Evolutionary conservation across 1,140 invertebrate genomes (phyloP).

Genomic region (Cydia fagiglandana): DNA sequence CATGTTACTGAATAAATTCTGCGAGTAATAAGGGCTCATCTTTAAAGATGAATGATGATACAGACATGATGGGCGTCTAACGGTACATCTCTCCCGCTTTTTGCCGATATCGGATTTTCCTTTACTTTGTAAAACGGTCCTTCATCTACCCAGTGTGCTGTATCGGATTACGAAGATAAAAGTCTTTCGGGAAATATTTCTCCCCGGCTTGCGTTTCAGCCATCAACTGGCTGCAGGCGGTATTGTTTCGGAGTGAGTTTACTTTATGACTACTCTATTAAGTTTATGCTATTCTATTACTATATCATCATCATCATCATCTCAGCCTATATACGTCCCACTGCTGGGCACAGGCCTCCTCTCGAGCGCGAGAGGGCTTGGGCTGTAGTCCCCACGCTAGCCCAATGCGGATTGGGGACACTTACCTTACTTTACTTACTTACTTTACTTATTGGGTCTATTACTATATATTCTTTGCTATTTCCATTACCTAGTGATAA

Average conservation of each 20-base stretch:
- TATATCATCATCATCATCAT: too few species aligned
- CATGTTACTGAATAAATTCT: conserved; percentile 18
- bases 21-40: conserved; percentile 9
- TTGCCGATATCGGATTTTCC: conserved; percentile 38
- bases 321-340: too few species aligned
- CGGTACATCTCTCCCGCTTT: conserved; percentile 26
- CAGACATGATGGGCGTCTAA: conserved; percentile 28
- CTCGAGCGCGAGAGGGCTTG: too few species aligned
- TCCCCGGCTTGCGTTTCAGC: neutral
- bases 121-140: conserved; percentile 43
- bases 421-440: too few species aligned
- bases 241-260: neutral
- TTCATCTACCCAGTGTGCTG: conserved; percentile 38
- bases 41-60: conserved; percentile 30
- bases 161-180: conserved; percentile 47
- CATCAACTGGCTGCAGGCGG: neutral
- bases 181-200: conserved; percentile 40
- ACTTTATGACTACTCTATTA: neutral
- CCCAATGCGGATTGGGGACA: too few species aligned
- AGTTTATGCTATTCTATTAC: too few species aligned
- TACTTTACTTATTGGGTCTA: too few species aligned
- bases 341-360: too few species aligned
- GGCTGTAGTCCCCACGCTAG: too few species aligned
- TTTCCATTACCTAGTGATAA: neutral
- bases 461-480: too few species aligned